phyloP scores from a whole-genome alignment of 2,113 vertebrate genomes.

The Cacatua alba region DNA sequence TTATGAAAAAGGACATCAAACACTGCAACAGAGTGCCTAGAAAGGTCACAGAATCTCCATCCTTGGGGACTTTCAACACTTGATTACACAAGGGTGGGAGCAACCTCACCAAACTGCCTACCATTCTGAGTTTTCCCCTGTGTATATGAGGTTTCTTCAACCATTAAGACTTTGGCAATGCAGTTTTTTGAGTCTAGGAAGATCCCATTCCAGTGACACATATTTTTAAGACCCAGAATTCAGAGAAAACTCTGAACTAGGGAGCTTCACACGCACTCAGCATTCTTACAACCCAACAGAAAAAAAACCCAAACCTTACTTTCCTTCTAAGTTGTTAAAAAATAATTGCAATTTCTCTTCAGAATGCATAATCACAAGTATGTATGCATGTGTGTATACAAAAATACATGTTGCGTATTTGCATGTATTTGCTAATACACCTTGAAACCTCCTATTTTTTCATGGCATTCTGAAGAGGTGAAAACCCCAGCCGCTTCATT shows the following conservation, averaged over 20 bases:
- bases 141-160: background rate
- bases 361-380: background rate
- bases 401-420: background rate
- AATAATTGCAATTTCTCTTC: background rate
- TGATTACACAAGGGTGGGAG: background rate
- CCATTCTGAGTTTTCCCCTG: background rate
- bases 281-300: background rate
- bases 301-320: background rate
- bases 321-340: background rate
- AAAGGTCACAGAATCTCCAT: background rate
- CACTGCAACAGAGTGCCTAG: background rate
- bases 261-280: background rate
- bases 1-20: background rate
- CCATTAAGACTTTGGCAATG: background rate
- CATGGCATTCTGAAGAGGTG: background rate
- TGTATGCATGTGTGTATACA: accelerated
- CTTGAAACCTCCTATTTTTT: background rate
- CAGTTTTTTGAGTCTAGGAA: background rate
- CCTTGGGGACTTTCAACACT: background rate
- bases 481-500: background rate
- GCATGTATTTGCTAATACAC: background rate
- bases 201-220: background rate
- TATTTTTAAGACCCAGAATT: background rate
- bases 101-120: background rate
- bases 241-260: background rate